Evolutionary conservation across 2,888 invertebrate genomes (phyloP), one percentile per base, ranked within the genome.

Genomic region (Temnothorax ravouxi): DNA sequence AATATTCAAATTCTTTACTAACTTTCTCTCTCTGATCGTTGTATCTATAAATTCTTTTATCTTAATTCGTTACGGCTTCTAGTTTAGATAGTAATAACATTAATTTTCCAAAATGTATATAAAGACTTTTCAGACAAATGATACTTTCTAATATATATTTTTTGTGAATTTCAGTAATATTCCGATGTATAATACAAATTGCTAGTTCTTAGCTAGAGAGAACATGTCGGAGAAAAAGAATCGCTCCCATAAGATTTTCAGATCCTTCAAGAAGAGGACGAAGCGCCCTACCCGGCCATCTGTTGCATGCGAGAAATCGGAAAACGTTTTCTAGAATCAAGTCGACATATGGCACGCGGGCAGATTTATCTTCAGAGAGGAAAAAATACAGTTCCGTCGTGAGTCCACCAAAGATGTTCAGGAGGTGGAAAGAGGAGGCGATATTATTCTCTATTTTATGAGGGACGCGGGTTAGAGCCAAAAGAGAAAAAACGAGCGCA

Each of bases 291-390:
- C 89, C 81, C 81, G 87, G 88, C 94, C 93, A 94, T 93, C 93
- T 94, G 93, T 88, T 92, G 86, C 87, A 71, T 85, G 86, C 84
- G 87, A 91, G 88, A 91, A 93, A 93, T 93, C 88, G 93, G 93
- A 87, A 93, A 93, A 93, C 82, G 87, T 84, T 89, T 88, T 90
- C 85, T 88, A 88, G 79, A 87, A 88, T 87, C 86, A 62, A 75
- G 85, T 85, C 92, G 91, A 92, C 94, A 94, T 93, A 94, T 94
- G 94, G 94, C 93, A 92, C 88, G 89, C 93, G 94, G 88, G 89
- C 86, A 83, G 86, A 91, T 87, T 91, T 91, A 92, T 91, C 88
- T 67, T 92, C 75, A 56, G 38, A 64, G 8, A 52, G 76, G 76
- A 85, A 79, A 88, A 87, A 87, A 86, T 83, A 84, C 34, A 74